Conservation (phyloP, 2,113 vertebrate genomes). For the Falco punctatus region DNA sequence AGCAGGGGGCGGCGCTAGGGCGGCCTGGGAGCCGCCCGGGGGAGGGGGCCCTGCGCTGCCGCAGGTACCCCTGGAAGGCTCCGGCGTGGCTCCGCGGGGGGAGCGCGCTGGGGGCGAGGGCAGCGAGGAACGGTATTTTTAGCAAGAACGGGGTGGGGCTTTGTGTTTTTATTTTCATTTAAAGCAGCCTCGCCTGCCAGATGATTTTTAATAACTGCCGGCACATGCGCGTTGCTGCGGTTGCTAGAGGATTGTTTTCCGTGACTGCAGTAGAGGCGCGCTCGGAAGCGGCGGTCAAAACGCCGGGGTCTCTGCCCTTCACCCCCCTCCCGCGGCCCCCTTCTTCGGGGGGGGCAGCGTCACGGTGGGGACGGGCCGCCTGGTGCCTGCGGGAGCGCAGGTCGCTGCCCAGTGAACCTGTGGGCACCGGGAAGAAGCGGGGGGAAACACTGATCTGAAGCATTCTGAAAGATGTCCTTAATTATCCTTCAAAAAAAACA, state of each 20-base stretch:
- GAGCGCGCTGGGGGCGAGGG: fast-evolving
- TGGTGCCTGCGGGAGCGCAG: not conserved
- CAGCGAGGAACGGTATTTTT: not conserved
- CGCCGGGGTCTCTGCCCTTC: too few relatives aligned
- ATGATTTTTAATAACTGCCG: not conserved
- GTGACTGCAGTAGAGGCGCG: not conserved
- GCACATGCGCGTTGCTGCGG: not conserved
- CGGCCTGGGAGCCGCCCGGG: fast-evolving
- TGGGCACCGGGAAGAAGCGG: not conserved
- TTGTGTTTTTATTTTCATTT: not conserved
- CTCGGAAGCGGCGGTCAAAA: not conserved
- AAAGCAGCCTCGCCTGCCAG: not conserved
- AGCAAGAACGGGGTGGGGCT: not conserved
- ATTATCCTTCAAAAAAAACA: not conserved
- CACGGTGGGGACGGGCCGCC: not conserved
- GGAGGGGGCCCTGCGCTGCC: not conserved
- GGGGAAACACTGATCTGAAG: not conserved
- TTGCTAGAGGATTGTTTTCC: not conserved
- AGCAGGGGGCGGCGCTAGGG: too few relatives aligned
- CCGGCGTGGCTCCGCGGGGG: fast-evolving
- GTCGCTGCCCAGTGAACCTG: fast-evolving
- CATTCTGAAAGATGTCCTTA: not conserved
- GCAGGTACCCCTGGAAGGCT: fast-evolving
- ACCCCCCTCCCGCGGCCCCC: not conserved
- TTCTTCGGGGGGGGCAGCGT: too few relatives aligned